Percentiles rank a stretch among this genome's conserved stretches.
These are phyloP conservation scores for Tetragnatha versicolor DNA, from an alignment of 1,140 invertebrate species.

Conservation along the genomic window DNA sequence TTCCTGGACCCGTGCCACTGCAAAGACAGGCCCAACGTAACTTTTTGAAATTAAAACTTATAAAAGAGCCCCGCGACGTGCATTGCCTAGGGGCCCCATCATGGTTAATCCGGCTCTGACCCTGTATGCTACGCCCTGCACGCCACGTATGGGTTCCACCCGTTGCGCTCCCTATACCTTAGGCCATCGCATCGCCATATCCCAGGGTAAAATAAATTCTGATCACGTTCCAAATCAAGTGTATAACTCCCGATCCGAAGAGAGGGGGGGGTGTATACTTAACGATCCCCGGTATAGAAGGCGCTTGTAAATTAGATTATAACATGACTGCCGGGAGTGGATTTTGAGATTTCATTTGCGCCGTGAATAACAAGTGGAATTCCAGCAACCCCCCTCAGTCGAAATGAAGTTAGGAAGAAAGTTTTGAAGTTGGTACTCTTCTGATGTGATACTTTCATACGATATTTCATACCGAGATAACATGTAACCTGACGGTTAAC, in stretches of 20 bases:
- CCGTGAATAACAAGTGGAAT: neutral
- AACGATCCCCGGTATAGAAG: conserved; percentile 16
- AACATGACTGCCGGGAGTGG: neutral
- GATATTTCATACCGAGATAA: neutral
- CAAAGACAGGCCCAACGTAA: too few species aligned
- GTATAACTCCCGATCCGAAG: neutral
- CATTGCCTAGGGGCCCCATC: too few species aligned
- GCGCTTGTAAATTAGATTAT: conserved; percentile 36
- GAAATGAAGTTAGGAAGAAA: neutral
- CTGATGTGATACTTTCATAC: neutral
- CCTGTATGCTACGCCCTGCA: too few species aligned
- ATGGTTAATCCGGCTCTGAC: too few species aligned
- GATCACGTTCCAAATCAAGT: conserved; percentile 28
- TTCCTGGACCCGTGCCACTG: too few species aligned
- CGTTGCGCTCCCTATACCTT: too few species aligned
- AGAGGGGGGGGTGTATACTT: conserved; percentile 2
- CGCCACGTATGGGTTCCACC: too few species aligned
- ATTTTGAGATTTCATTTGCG: conserved; percentile 1
- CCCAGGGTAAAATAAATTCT: conserved; percentile 36
- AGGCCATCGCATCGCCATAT: too few species aligned
- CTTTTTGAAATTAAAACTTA: too few species aligned
- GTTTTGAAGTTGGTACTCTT: neutral
- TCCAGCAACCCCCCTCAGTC: neutral
- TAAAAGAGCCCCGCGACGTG: too few species aligned
- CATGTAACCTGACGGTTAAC: neutral